Percentiles rank a stretch among this genome's conserved stretches.
Conservation (phyloP, 2,113 vertebrate species). For the Mus pahari region DNA sequence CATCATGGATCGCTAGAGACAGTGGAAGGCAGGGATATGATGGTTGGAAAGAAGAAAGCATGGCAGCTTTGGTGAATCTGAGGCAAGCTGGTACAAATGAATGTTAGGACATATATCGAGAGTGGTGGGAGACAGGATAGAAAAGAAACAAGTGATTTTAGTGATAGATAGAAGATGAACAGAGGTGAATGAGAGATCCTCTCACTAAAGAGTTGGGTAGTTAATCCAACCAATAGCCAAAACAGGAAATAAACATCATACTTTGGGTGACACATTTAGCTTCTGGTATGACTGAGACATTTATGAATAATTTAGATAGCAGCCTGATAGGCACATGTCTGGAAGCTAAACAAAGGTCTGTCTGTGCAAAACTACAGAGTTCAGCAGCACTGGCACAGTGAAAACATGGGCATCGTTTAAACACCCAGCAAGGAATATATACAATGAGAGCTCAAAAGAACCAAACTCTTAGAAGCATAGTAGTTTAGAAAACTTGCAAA, state of each 20-base stretch:
- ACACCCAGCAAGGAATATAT: not conserved
- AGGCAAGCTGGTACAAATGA: constrained; percentile 20
- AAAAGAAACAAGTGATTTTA: not conserved
- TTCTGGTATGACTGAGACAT: constrained; percentile 14
- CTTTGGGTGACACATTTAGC: not conserved
- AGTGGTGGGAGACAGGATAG: not conserved
- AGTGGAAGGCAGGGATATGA: not conserved
- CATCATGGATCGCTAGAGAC: not conserved
- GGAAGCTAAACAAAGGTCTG: constrained; percentile 25
- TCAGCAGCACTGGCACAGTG: not conserved
- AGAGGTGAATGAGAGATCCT: not conserved
- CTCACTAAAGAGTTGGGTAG: not conserved
- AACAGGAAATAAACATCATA: constrained; percentile 4
- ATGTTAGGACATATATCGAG: not conserved
- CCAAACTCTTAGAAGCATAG: constrained; percentile 4
- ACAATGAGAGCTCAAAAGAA: not conserved
- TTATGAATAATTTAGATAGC: constrained; percentile 13
- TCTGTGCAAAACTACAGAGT: not conserved
- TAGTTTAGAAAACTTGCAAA: constrained; percentile 49
- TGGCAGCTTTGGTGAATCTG: constrained; percentile 14
- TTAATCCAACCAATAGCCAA: not conserved
- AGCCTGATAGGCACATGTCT: constrained; percentile 4
- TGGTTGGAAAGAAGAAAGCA: constrained; percentile 1
- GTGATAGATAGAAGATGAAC: not conserved
- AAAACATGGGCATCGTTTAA: not conserved